Percentiles rank a stretch among this genome's conserved stretches.
These are phyloP conservation scores for Petromus typicus DNA, from an alignment of 2,113 vertebrate genomes.

Conservation along the genomic window DNA sequence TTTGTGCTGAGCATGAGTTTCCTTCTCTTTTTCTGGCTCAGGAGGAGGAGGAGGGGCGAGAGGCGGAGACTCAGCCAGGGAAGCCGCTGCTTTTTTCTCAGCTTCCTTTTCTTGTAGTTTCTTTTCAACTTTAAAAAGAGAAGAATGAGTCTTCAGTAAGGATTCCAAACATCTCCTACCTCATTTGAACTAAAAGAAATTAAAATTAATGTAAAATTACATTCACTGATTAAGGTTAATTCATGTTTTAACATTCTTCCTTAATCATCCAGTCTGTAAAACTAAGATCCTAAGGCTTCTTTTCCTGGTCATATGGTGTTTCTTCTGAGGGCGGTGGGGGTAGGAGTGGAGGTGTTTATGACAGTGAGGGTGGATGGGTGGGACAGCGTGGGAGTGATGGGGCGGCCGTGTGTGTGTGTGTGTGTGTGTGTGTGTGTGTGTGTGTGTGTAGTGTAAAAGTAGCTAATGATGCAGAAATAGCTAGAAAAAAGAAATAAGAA, in stretches of 20 bases:
- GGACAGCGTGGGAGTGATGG: not conserved
- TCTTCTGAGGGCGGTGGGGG: not conserved
- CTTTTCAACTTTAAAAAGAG: constrained; percentile 73
- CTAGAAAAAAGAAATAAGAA: not conserved
- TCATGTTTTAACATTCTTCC: not conserved
- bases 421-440: not conserved
- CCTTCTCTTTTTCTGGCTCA: too few relatives aligned
- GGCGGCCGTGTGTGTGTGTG: not conserved
- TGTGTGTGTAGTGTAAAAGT: not conserved
- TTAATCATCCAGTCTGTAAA: not conserved
- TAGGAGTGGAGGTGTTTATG: not conserved
- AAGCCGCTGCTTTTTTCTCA: constrained; percentile 62
- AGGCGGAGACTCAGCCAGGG: not conserved
- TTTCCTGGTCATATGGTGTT: not conserved
- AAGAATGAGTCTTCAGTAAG: constrained; percentile 27
- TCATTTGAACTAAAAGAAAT: constrained; percentile 28
- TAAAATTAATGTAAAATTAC: constrained; percentile 5
- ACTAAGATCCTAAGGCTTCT: not conserved
- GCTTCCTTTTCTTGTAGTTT: constrained; percentile 79
- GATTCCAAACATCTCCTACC: not conserved
- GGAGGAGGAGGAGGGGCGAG: too few relatives aligned
- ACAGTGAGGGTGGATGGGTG: not conserved
- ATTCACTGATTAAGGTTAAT: not conserved
- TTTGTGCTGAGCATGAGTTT: too few relatives aligned
- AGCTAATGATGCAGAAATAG: not conserved